Base-by-base conservation (phyloP, 2,113 vertebrate genomes). In the Lonchura striata region DNA sequence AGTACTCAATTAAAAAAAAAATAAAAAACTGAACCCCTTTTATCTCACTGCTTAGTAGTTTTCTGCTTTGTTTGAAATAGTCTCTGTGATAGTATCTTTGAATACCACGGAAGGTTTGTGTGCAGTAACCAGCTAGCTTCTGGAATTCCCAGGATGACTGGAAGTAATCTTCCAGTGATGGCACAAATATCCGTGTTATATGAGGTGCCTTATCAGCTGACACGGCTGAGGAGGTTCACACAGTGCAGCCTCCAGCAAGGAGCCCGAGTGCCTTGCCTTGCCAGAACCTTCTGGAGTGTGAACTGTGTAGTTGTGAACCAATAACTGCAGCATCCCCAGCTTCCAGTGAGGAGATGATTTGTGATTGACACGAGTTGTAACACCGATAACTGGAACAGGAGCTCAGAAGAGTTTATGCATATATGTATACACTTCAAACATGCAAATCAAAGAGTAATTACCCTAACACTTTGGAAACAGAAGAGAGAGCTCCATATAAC, bases 381-480 rank as follows among this genome's bases (percentile, higher is more conserved):
- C 52, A 78, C 64, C 4, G 9, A 52, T 70, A 92, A 83, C 42
- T 63, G 64, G 39, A 71, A 70, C 28, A 70, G 69, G 64, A 93
- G 71, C 93, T 96, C 52, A 20, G 63, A 81, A 50, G 79, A 44
- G 30, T 77, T 88, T 75, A 47, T 83, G 68, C 69, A 44, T 70
- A 23, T 24, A 42, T 46, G 39, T 66, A 68, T 78, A 44, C 37
- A 35, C 74, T 90, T 90, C 60, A 92, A 81, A 94, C n/a, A 54
- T 3, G 19, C 79, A 92, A 95, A 93, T 88, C 39, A 52, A 70
- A 94, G 85, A 86, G 74, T 59, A 91, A 90, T 88, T 94, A 87
- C 74, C 87, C 44, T 49, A 88, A 57, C 47, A 13, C 70, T 91
- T 64, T 61, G 64, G 80, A 95, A 91, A 44, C 56, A 88, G 92